A percentile compares a stretch with the other conserved stretches of the same genome.
phyloP scores from a whole-genome alignment of 2,888 invertebrate species.

The Callosobruchus maculatus region DNA sequence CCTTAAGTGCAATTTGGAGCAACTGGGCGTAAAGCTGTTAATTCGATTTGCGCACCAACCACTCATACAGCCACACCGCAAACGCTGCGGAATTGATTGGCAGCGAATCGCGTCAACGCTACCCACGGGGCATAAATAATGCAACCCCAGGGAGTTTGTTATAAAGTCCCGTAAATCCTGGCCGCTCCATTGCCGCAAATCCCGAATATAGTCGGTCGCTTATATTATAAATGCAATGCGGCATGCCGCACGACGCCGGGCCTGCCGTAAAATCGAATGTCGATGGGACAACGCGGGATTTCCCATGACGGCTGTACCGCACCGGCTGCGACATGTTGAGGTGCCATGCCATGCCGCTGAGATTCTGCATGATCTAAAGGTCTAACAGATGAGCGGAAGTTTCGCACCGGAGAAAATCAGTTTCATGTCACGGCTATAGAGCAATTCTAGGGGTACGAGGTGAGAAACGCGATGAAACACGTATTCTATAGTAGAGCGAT shows the following conservation, averaged over 20 bases:
- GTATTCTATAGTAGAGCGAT: too few species aligned
- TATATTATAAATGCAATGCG: slow-evolving; percentile 22
- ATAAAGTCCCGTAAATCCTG: slow-evolving; percentile 40
- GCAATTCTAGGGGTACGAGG: too few species aligned
- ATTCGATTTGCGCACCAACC: slow-evolving; percentile 13
- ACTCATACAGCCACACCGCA: background rate
- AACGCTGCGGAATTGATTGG: slow-evolving; percentile 39
- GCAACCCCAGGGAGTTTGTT: slow-evolving; percentile 42
- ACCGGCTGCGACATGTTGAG: background rate
- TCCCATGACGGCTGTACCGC: slow-evolving; percentile 6
- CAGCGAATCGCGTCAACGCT: slow-evolving; percentile 46
- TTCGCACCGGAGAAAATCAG: background rate
- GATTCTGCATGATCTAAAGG: background rate
- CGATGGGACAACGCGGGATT: slow-evolving; percentile 10
- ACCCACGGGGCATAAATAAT: slow-evolving; percentile 47
- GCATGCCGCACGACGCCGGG: background rate
- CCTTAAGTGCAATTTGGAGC: too few species aligned
- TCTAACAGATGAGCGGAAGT: background rate
- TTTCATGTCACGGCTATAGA: too few species aligned
- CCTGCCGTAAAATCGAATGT: slow-evolving; percentile 20
- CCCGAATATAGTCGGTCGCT: slow-evolving; percentile 1
- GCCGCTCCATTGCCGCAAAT: slow-evolving; percentile 14
- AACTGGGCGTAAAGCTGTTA: too few species aligned
- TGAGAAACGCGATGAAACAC: too few species aligned
- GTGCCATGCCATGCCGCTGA: background rate